These are phyloP conservation scores for Quadroppia sp. DNA, from an alignment of 2,888 invertebrate species.

Conservation along the genomic window DNA sequence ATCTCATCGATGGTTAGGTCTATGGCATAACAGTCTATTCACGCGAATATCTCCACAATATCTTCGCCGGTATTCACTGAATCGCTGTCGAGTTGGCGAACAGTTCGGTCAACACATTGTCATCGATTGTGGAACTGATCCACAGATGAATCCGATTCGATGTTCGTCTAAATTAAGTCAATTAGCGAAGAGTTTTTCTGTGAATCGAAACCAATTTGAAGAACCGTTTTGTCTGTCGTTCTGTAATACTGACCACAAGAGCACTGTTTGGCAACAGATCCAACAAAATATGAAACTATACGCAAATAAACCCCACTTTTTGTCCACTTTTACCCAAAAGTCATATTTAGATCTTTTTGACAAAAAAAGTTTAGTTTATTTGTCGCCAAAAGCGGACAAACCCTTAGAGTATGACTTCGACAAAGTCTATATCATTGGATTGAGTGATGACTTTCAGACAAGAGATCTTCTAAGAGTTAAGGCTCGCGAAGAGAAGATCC, in stretches of 20 bases:
- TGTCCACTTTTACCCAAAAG: constrained; percentile 3
- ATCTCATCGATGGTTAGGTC: not conserved
- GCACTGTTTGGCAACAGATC: constrained; percentile 6
- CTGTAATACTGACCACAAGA: constrained; percentile 18
- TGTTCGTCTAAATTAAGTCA: not conserved
- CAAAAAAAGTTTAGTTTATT: not conserved
- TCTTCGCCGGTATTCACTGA: not conserved
- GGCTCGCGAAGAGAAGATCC: not conserved
- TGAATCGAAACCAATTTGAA: not conserved
- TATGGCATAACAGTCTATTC: constrained; percentile 33
- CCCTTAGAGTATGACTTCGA: not conserved
- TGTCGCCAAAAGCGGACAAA: not conserved
- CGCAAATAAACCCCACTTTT: not conserved
- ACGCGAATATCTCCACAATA: constrained; percentile 16
- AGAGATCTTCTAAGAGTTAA: not conserved
- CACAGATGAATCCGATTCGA: not conserved
- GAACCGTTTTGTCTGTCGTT: constrained; percentile 16
- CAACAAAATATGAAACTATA: not conserved
- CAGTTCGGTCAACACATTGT: constrained; percentile 18
- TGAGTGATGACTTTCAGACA: not conserved
- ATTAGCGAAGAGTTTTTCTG: not conserved
- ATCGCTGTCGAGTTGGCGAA: not conserved
- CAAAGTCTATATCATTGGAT: not conserved
- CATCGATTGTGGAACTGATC: not conserved
- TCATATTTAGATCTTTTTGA: constrained; percentile 30